phyloP scores from a whole-genome alignment of 2,797 vertebrate genomes.

The Neopelma chrysocephalum region DNA sequence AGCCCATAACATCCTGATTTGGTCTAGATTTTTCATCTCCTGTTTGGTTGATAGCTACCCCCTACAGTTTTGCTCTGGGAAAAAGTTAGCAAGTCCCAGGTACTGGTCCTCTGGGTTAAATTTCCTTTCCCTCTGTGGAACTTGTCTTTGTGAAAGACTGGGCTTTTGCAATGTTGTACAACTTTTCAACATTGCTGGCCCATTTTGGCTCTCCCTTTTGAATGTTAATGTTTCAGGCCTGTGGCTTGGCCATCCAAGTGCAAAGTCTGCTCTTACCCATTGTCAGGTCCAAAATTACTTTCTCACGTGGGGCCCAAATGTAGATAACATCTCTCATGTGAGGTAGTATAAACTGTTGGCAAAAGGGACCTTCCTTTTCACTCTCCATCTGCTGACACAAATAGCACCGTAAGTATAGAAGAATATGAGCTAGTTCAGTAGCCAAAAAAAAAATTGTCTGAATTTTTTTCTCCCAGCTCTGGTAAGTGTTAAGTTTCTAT shows the following conservation, averaged over 20 bases:
- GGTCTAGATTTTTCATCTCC: not conserved
- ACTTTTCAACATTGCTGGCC: not conserved
- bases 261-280: not conserved
- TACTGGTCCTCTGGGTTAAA: not conserved
- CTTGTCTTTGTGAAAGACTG: not conserved
- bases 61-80: not conserved
- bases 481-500: constrained; percentile 22
- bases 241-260: not conserved
- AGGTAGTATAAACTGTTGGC: constrained; percentile 22
- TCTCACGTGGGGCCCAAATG: not conserved
- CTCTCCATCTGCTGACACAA: constrained; percentile 45
- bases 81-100: not conserved
- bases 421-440: constrained; percentile 15
- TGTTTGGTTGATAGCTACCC: not conserved
- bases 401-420: not conserved
- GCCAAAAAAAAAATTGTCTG: not conserved
- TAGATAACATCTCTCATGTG: not conserved
- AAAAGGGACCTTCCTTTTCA: constrained; percentile 7
- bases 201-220: not conserved
- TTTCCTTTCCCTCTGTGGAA: not conserved
- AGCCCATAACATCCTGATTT: not conserved
- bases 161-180: not conserved
- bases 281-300: not conserved
- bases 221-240: not conserved
- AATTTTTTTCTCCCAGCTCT: not conserved